Percentiles rank a stretch among this genome's conserved stretches.
These are phyloP conservation scores for Aegotheles bennettii DNA, from an alignment of 2,113 vertebrate genomes.

Conservation along the genomic window DNA sequence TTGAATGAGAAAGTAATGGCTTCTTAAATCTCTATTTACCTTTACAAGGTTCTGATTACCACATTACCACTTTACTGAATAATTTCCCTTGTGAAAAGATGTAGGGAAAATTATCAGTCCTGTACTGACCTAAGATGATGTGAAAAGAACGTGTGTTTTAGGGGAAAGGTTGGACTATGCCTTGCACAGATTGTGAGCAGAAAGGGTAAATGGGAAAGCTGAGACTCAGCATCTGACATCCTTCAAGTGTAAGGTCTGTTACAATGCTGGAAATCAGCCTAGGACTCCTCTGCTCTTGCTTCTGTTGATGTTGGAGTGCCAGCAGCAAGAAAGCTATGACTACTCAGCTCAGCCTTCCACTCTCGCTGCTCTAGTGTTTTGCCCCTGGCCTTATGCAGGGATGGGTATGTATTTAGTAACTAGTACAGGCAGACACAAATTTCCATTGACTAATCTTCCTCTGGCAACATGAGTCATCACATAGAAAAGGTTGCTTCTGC, in stretches of 20 bases:
- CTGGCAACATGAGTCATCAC: neutral
- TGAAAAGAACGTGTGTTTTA: neutral
- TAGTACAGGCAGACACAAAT: neutral
- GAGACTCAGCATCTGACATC: neutral
- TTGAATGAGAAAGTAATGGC: neutral
- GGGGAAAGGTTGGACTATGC: neutral
- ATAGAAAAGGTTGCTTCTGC: neutral
- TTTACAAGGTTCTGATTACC: neutral
- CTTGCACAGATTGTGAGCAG: neutral
- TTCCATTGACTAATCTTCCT: conserved; percentile 34
- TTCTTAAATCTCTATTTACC: neutral
- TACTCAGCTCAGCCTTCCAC: neutral
- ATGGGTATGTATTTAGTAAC: neutral
- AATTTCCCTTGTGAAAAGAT: neutral
- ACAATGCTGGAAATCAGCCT: conserved; percentile 36
- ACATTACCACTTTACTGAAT: neutral
- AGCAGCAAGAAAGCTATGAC: neutral
- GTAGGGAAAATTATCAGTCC: neutral
- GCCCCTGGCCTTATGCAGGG: neutral
- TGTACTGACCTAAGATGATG: neutral
- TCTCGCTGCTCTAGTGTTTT: neutral
- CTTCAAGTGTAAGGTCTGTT: neutral
- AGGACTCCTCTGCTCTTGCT: conserved; percentile 14
- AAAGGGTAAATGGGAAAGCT: neutral
- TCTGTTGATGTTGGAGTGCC: neutral